Percentiles rank a stretch among this genome's conserved stretches.
phyloP scores from a whole-genome alignment of 2,888 invertebrate species.

The Argyra leucocephala region DNA sequence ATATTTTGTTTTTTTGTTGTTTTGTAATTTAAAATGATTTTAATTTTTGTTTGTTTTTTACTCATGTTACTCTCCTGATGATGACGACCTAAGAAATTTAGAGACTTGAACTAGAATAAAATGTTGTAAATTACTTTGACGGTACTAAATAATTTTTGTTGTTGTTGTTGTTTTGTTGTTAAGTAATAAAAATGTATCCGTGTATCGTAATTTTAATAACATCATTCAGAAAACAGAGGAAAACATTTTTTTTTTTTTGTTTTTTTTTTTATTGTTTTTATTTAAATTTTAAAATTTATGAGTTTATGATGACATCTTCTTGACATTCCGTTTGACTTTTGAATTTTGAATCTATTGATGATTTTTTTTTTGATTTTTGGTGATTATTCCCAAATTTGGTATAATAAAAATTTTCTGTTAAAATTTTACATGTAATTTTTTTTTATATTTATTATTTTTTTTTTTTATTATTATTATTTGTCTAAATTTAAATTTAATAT shows the following conservation, averaged over 20 bases:
- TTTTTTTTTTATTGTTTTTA: too few species aligned
- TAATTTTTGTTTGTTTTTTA: too few species aligned
- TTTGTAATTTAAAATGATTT: too few species aligned
- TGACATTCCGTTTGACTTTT: not conserved
- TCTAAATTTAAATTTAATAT: not conserved
- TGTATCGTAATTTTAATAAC: slow-evolving; percentile 3
- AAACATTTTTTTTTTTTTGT: too few species aligned
- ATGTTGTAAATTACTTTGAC: not conserved
- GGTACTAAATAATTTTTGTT: not conserved
- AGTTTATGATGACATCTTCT: not conserved
- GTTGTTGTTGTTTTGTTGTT: not conserved
- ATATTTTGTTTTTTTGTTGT: too few species aligned
- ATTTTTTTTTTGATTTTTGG: not conserved
- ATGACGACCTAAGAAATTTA: not conserved
- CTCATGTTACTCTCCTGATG: too few species aligned
- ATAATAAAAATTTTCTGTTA: not conserved
- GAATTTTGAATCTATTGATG: not conserved
- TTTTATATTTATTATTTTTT: too few species aligned
- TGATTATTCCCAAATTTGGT: not conserved
- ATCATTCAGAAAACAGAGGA: not conserved
- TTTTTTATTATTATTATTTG: not conserved
- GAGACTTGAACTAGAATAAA: not conserved
- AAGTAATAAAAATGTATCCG: not conserved
- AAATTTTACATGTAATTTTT: not conserved
- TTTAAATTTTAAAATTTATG: not conserved